These are phyloP conservation scores for Adela reaumurella DNA, from an alignment of 2,888 invertebrate genomes.

Conservation along the genomic window DNA sequence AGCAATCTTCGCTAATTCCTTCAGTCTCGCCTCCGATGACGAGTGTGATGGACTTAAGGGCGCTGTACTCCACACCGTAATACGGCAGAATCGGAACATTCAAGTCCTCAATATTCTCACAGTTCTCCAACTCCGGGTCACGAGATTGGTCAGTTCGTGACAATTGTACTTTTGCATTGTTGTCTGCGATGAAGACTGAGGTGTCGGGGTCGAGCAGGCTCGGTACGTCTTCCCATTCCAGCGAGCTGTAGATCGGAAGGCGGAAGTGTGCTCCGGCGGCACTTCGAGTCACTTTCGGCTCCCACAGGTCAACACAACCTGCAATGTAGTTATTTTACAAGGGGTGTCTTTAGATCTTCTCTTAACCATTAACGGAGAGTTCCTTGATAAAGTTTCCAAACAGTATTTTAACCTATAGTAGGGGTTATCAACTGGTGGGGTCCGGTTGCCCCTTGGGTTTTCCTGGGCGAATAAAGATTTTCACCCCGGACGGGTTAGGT, in stretches of 20 bases:
- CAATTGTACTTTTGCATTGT: conserved; percentile 29
- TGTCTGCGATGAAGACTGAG: conserved; percentile 67
- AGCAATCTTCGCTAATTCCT: conserved; percentile 75
- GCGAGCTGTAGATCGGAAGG: conserved; percentile 61
- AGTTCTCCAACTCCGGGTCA: conserved; percentile 10
- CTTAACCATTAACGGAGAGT: too few species aligned
- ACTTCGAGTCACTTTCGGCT: conserved; percentile 79
- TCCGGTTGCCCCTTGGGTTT: too few species aligned
- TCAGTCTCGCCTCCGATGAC: conserved; percentile 88
- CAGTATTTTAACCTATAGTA: too few species aligned
- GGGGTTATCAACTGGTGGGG: too few species aligned
- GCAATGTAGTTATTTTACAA: too few species aligned
- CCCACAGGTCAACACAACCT: conserved; percentile 91
- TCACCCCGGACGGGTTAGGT: too few species aligned
- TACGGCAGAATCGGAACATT: conserved; percentile 60
- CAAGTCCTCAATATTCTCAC: conserved; percentile 12
- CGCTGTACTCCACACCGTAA: conserved; percentile 55
- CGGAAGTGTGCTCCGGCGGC: conserved; percentile 85
- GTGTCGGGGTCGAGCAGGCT: conserved; percentile 42
- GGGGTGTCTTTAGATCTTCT: too few species aligned
- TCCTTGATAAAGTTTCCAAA: too few species aligned
- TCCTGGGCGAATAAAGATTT: too few species aligned
- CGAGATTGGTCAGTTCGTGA: conserved; percentile 10
- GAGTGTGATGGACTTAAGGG: conserved; percentile 57
- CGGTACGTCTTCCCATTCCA: conserved; percentile 63